phyloP scores from a whole-genome alignment of 2,888 invertebrate genomes.

The Octodonta nipae region DNA sequence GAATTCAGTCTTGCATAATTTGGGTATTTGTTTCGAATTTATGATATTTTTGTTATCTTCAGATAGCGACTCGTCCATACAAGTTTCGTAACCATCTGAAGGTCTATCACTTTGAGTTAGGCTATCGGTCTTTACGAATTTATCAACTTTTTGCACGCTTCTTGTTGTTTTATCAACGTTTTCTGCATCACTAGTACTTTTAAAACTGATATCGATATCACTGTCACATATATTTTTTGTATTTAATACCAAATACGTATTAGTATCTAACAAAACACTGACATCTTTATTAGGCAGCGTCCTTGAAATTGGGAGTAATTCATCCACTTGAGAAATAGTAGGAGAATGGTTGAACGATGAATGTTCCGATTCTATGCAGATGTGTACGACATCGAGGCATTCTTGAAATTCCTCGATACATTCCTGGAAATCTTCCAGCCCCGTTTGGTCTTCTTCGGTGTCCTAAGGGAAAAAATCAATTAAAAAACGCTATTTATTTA shows the following conservation, averaged over 20 bases:
- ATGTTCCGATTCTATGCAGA: constrained; percentile 47
- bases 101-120: constrained; percentile 23
- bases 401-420: constrained; percentile 52
- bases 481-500: no score
- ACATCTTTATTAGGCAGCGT: constrained; percentile 4
- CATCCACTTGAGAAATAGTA: constrained; percentile 26
- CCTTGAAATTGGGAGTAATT: constrained; percentile 18
- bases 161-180: constrained; percentile 10
- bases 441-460: constrained; percentile 48
- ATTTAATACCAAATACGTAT: constrained; percentile 16
- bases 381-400: constrained; percentile 48
- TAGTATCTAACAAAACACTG: constrained; percentile 12
- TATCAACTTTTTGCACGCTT: constrained; percentile 6
- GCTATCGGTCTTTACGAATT: constrained; percentile 17
- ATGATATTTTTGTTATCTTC: constrained; percentile 21
- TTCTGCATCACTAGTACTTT: constrained; percentile 24
- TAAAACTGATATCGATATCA: constrained; percentile 27
- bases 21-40: constrained; percentile 4
- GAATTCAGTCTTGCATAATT: constrained; percentile 8
- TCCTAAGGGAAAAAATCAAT: no score
- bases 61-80: constrained; percentile 46
- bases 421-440: constrained; percentile 51
- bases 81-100: constrained; percentile 46
- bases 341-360: constrained; percentile 35
- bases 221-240: constrained; percentile 15